Conservation (phyloP, 2,797 vertebrate genomes). For the Centroberyx gerrardi region DNA sequence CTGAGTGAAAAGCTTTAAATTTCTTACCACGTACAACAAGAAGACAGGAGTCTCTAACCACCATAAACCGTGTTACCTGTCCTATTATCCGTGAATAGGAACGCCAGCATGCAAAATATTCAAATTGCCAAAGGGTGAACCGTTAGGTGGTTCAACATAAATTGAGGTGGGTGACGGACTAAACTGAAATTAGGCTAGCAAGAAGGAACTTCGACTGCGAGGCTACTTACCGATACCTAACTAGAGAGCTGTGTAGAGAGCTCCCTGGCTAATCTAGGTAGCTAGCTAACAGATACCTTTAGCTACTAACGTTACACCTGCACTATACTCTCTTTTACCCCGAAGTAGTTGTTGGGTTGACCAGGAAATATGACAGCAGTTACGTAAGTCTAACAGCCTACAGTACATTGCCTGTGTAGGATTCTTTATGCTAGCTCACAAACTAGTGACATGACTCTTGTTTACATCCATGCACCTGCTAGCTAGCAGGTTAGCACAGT, state of each 20-base stretch:
- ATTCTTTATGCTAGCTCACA: slow-evolving; percentile 19
- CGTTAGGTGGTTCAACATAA: background rate
- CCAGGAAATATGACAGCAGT: background rate
- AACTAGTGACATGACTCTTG: slow-evolving; percentile 54
- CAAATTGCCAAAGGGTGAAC: background rate
- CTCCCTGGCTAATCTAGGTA: background rate
- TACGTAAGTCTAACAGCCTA: background rate
- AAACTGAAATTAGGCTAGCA: background rate
- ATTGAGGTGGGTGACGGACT: background rate
- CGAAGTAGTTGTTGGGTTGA: background rate
- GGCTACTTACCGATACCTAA: slow-evolving; percentile 12
- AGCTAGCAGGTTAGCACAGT: slow-evolving; percentile 66
- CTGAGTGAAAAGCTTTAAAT: background rate
- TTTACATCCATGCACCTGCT: slow-evolving; percentile 78
- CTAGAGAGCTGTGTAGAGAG: slow-evolving; percentile 21
- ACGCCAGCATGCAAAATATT: background rate
- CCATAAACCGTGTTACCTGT: background rate
- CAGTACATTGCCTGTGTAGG: too few species aligned
- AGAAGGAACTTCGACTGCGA: background rate
- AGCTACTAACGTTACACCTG: slow-evolving; percentile 40
- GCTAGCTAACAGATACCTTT: slow-evolving; percentile 50
- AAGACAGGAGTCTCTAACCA: background rate
- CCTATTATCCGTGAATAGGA: background rate
- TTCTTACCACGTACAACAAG: background rate
- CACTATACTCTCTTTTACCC: background rate